Percentiles rank a stretch among this genome's conserved stretches.
These are phyloP conservation scores for Elmis aenea DNA, from an alignment of 2,888 invertebrate species.

Conservation along the genomic window DNA sequence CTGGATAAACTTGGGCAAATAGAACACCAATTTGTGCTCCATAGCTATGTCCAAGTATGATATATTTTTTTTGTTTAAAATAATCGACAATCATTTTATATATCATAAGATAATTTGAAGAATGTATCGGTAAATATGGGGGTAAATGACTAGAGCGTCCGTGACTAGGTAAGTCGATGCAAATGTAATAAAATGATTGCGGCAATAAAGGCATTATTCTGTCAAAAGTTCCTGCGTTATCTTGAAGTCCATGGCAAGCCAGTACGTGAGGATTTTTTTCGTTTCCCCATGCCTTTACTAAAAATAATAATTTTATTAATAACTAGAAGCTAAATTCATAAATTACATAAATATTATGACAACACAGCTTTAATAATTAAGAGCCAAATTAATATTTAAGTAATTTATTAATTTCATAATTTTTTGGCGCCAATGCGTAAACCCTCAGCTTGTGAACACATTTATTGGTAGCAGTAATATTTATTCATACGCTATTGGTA, in stretches of 20 bases:
- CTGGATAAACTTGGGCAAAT: slow-evolving; percentile 45
- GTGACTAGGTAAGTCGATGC: slow-evolving; percentile 57
- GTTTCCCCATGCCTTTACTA: slow-evolving; percentile 60
- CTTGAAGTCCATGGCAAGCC: slow-evolving; percentile 55
- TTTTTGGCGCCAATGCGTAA: too few species aligned
- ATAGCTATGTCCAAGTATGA: slow-evolving; percentile 44
- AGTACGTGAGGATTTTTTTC: slow-evolving; percentile 52
- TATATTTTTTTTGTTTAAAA: slow-evolving; percentile 36
- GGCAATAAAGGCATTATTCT: slow-evolving; percentile 53
- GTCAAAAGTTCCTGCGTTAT: slow-evolving; percentile 58
- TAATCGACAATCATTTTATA: slow-evolving; percentile 33
- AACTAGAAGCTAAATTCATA: too few species aligned
- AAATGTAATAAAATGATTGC: slow-evolving; percentile 43
- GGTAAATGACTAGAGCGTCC: slow-evolving; percentile 56
- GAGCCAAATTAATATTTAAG: too few species aligned
- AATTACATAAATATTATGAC: too few species aligned
- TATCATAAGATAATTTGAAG: slow-evolving; percentile 45
- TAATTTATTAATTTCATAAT: too few species aligned
- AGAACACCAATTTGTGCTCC: slow-evolving; percentile 49
- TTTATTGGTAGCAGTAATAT: too few species aligned
- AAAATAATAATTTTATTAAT: slow-evolving; percentile 28
- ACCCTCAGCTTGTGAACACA: too few species aligned
- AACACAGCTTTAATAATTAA: too few species aligned
- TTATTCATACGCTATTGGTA: too few species aligned
- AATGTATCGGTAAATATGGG: slow-evolving; percentile 35